Base-by-base conservation (phyloP, 1,140 invertebrate genomes). In the Archegozetes longisetosus region DNA sequence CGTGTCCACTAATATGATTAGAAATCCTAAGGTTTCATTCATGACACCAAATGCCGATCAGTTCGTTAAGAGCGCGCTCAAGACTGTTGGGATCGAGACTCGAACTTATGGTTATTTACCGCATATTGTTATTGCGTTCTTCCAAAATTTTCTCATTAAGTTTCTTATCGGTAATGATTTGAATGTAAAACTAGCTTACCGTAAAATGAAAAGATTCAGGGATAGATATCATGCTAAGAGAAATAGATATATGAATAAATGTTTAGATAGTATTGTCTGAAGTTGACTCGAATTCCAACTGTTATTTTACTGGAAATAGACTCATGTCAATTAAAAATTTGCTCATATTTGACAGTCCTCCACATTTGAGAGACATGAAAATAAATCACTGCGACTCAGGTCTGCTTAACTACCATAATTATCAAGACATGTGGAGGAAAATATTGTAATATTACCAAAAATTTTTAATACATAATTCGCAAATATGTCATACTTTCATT, bases 1-100 rank as follows among this genome's bases (percentile, higher is more conserved):
- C 66, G 89, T 96, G 0, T 86, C 87, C 4, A 90, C 90, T 0
- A 94, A 94, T 66, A 88, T 95, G 88, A 85, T 85, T 20, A 85
- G 85, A 67, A 80, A 80, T 32, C 81, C 79, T 62, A 74, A 84
- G 17, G 82, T 81, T 2, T 82, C 81, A 2, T 78, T 85, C 70
- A 82, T 87, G 73, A 83, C 83, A 9, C 90, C 90, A 0, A 79
- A 80, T 0, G 80, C 89, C 0, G 77, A 81, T 1, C 78, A 75
- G 13, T 96, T 82, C 73, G 90, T 92, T 3, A 75, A 79, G 53
- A 77, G 81, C 0, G 82, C 88, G 0, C 71, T 95, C 3, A 79
- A 77, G 62, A 84, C 85, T 14, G 76, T 88, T 28, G 88, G 88
- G 20, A 78, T 87, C 49, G 78, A 82, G 62, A 73, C 74, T 1